These are phyloP conservation scores for Pipistrellus pygmaeus DNA, from an alignment of 2,797 vertebrate species.

Conservation along the genomic window DNA sequence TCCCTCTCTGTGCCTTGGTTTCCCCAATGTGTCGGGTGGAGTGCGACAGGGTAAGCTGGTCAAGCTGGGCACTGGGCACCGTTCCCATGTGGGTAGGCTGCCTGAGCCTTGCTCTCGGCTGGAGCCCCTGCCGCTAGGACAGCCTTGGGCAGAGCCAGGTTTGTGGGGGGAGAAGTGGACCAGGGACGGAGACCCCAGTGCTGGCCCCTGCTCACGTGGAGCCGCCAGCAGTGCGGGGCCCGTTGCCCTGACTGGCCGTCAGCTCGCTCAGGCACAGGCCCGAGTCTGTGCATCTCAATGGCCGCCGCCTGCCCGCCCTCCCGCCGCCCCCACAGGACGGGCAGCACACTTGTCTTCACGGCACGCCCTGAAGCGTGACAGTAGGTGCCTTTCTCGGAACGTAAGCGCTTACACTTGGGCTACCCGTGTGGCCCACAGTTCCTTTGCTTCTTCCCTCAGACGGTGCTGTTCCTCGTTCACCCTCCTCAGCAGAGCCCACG, in stretches of 20 bases:
- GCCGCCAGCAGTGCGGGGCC: neutral
- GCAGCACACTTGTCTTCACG: no score
- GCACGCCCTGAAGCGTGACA: rapidly evolving
- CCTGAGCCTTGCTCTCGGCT: neutral
- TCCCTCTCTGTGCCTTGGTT: neutral
- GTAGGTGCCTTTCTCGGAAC: neutral
- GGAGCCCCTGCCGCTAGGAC: neutral
- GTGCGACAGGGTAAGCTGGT: neutral
- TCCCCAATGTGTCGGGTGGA: neutral
- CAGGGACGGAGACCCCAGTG: neutral
- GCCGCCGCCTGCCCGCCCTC: rapidly evolving
- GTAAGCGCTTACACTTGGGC: no score
- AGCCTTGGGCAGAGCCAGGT: neutral
- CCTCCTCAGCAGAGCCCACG: no score
- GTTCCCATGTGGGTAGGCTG: neutral
- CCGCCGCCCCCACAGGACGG: rapidly evolving
- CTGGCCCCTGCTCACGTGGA: neutral
- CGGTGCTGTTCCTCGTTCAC: rapidly evolving
- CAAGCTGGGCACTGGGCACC: neutral
- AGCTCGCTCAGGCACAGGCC: rapidly evolving
- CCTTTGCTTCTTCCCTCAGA: no score
- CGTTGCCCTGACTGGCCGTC: neutral
- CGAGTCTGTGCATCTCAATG: neutral
- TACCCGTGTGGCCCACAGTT: rapidly evolving
- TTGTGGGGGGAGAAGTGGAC: no score